These are phyloP conservation scores for Hypena proboscidalis DNA, from an alignment of 2,888 invertebrate genomes.

Conservation along the genomic window DNA sequence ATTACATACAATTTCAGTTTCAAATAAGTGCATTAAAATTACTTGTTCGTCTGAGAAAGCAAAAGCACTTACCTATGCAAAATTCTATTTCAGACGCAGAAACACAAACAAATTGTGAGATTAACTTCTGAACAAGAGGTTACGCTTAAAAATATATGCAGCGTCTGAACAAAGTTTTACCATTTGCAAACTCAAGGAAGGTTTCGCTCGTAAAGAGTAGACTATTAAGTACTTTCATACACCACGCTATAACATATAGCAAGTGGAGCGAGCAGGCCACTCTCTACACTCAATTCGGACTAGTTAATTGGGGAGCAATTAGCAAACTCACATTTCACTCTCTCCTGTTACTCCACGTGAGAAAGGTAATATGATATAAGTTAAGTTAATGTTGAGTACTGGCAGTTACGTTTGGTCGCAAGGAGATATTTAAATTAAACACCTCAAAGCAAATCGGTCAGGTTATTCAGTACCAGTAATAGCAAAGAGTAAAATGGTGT, in stretches of 20 bases:
- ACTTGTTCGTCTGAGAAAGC: too few species aligned
- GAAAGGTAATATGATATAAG: conserved; percentile 8
- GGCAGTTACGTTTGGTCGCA: too few species aligned
- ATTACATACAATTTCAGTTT: too few species aligned
- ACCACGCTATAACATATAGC: conserved; percentile 77
- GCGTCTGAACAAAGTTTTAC: conserved; percentile 43
- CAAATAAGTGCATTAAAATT: too few species aligned
- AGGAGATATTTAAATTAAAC: too few species aligned
- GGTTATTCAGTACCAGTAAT: too few species aligned
- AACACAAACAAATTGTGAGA: background rate
- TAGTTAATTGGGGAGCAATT: conserved; percentile 77
- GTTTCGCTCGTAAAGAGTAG: conserved; percentile 64
- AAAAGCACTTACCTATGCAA: too few species aligned
- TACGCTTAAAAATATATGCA: conserved; percentile 42
- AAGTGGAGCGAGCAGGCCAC: conserved; percentile 82
- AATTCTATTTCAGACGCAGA: too few species aligned
- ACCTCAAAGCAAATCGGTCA: too few species aligned
- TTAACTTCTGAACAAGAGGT: conserved; percentile 16
- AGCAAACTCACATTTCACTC: conserved; percentile 72
- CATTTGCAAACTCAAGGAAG: conserved; percentile 51
- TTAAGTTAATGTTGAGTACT: too few species aligned
- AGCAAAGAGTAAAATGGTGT: too few species aligned
- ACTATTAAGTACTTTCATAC: conserved; percentile 76
- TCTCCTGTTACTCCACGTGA: conserved; percentile 52
- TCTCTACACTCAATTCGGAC: conserved; percentile 80